phyloP scores from a whole-genome alignment of 2,888 invertebrate genomes.

The Leptarthrus brevirostris region DNA sequence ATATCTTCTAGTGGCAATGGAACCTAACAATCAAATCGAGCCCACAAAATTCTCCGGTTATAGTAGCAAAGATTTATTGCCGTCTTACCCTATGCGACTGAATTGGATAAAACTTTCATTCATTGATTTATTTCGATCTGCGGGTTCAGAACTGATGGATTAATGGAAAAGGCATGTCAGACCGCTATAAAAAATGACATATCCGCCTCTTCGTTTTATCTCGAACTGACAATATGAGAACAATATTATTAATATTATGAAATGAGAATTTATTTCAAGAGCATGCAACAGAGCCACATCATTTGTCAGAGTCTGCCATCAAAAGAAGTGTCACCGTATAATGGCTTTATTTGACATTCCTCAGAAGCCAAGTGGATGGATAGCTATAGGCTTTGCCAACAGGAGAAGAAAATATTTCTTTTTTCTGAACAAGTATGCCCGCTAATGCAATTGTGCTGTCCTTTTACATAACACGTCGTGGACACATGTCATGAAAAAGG shows the following conservation, averaged over 20 bases:
- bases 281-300: slow-evolving; percentile 5
- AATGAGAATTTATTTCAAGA: slow-evolving; percentile 16
- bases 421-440: too few species aligned
- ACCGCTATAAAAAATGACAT: slow-evolving; percentile 29
- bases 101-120: slow-evolving; percentile 31
- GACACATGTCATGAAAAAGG: too few species aligned
- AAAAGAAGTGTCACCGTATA: too few species aligned
- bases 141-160: slow-evolving; percentile 25
- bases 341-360: too few species aligned
- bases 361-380: too few species aligned
- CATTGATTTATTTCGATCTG: slow-evolving; percentile 43
- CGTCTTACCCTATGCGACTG: slow-evolving; percentile 29
- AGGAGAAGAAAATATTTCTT: too few species aligned
- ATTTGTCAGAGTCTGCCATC: neutral
- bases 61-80: slow-evolving; percentile 30
- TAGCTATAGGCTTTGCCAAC: too few species aligned
- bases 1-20: too few species aligned
- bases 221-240: slow-evolving; percentile 17
- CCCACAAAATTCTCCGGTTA: neutral
- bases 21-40: too few species aligned
- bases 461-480: too few species aligned
- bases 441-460: too few species aligned
- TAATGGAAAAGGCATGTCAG: slow-evolving; percentile 44
- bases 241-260: slow-evolving; percentile 33
- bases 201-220: slow-evolving; percentile 8